Evolutionary conservation across 2,888 invertebrate genomes (phyloP), one percentile per base, ranked within the genome.

Genomic region (Acleris literana): DNA sequence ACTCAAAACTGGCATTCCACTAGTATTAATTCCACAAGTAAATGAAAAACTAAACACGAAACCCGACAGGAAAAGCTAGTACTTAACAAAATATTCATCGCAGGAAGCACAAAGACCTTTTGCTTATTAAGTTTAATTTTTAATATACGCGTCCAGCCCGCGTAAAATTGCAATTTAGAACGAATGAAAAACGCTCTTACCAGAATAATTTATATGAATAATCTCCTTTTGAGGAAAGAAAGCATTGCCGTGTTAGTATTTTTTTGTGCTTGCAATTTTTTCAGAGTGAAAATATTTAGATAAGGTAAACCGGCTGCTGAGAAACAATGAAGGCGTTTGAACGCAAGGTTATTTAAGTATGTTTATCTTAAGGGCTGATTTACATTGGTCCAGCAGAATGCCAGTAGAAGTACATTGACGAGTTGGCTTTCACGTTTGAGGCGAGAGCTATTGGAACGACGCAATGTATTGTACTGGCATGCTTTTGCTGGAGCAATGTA

Each of bases 51-150:
- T 16, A 2, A 46, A 44, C 20, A 1, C 20, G 25, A 22, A 57
- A 57, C n/a, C 57, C 25, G 25, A n/a, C 9, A 17, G 20, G n/a
- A 3, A 33, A 55, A 46, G 20, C 55, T 56, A 56, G 60, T 55
- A 16, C 53, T 17, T 17, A 48, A 29, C 55, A 43, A 54, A 56
- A 39, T 49, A 20, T 33, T 61, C 49, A 46, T 49, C 59, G 33
- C 17, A 29, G 43, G 55, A 18, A 56, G 61, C 46, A 61, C 65
- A 65, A 65, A 65, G 65, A 56, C 62, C 51, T 80, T 81, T 78
- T 81, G 87, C 87, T 90, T 91, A 91, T 91, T 90, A 91, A 88
- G 81, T 90, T 91, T 88, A 91, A 90, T 91, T 91, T 91, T 91
- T 91, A 91, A 91, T 91, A 91, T 90, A 84, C 89, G 84, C 79